A percentile compares a stretch with the other conserved stretches of the same genome.
These are phyloP conservation scores for Natrix natrix DNA, from an alignment of 2,797 vertebrate genomes.

Conservation along the genomic window DNA sequence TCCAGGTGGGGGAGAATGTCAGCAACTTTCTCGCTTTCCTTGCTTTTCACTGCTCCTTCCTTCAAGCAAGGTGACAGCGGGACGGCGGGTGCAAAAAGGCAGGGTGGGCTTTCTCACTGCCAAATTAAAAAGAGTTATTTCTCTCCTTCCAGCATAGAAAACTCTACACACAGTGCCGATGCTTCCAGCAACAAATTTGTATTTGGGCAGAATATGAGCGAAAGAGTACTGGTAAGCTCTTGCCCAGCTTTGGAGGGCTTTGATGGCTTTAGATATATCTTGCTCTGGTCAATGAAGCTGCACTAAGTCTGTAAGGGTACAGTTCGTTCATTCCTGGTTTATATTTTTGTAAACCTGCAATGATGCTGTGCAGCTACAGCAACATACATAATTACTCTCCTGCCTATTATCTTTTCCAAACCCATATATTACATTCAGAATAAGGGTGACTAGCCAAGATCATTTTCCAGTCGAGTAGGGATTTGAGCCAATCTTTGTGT, in stretches of 20 bases:
- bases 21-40: not conserved
- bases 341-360: not conserved
- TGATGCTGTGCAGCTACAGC: not conserved
- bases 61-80: not conserved
- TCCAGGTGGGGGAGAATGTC: constrained; percentile 78
- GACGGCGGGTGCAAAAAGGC: not conserved
- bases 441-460: not conserved
- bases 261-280: not conserved
- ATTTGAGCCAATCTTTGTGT: not conserved
- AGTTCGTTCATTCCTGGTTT: not conserved
- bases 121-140: not conserved
- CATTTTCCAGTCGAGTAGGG: not conserved
- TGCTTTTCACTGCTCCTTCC: not conserved
- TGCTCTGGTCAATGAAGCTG: not conserved
- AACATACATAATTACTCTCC: not conserved
- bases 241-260: not conserved
- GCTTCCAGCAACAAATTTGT: constrained; percentile 88
- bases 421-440: not conserved
- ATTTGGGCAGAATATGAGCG: constrained; percentile 99
- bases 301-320: not conserved
- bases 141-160: constrained; percentile 80
- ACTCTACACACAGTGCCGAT: constrained; percentile 83
- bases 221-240: constrained; percentile 91
- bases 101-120: not conserved
- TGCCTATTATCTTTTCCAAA: not conserved